Evolutionary conservation across 1,140 invertebrate species (phyloP).

Genomic region (Leptinotarsa texana): DNA sequence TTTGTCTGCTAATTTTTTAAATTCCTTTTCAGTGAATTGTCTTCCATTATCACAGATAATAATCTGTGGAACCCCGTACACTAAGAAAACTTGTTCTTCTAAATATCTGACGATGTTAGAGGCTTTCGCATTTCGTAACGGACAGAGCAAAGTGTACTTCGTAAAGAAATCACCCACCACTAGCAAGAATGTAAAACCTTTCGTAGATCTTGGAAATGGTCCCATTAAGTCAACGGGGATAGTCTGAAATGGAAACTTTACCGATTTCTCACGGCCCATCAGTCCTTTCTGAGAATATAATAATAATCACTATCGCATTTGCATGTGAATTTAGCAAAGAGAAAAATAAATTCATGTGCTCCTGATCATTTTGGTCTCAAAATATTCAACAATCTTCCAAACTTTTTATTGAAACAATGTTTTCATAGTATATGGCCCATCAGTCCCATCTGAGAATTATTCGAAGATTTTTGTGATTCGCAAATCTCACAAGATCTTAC

Average conservation of each 20-base stretch:
- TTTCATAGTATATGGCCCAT: too few species aligned
- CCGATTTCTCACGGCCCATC: conserved; percentile 15
- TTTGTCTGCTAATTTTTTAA: conserved; percentile 32
- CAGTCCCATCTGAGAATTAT: not conserved
- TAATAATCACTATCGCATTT: too few species aligned
- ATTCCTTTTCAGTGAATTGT: conserved; percentile 23
- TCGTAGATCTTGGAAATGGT: conserved; percentile 24
- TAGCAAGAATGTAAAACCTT: conserved; percentile 27
- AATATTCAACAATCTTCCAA: too few species aligned
- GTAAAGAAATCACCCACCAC: conserved; percentile 4
- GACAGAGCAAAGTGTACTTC: not conserved
- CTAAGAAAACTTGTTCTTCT: conserved; percentile 30
- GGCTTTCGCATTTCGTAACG: not conserved
- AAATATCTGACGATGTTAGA: conserved; percentile 7
- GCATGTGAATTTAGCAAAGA: too few species aligned
- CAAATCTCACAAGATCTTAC: conserved; percentile 10
- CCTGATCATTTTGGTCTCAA: too few species aligned
- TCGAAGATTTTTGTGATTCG: not conserved
- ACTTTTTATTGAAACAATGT: too few species aligned
- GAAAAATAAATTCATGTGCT: too few species aligned
- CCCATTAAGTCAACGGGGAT: conserved; percentile 26
- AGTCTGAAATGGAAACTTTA: conserved; percentile 28
- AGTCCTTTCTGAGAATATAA: too few species aligned
- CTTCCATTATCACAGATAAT: not conserved
- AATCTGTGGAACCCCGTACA: conserved; percentile 21